phyloP scores from a whole-genome alignment of 1,140 invertebrate genomes.

The Gerris buenoi region DNA sequence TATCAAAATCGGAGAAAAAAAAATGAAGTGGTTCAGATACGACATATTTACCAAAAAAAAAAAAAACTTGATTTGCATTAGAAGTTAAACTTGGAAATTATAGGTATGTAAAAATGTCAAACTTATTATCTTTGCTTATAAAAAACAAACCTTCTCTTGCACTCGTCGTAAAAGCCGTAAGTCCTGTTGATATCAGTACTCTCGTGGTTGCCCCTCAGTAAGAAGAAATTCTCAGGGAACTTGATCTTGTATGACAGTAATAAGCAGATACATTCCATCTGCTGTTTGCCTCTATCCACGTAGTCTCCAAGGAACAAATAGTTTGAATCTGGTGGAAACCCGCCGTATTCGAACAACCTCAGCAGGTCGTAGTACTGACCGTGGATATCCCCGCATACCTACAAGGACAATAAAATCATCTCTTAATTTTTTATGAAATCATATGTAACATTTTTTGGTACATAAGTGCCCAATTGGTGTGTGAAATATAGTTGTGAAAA shows the following conservation, averaged over 20 bases:
- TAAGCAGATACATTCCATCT: slow-evolving; percentile 71
- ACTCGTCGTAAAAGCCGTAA: slow-evolving; percentile 96
- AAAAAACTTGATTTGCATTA: background rate
- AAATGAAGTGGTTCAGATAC: no score
- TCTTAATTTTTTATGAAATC: no score
- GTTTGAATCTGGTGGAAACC: slow-evolving; percentile 91
- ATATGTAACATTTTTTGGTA: no score
- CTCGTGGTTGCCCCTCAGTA: slow-evolving; percentile 69
- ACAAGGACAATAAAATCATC: no score
- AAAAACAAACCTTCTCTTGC: slow-evolving; percentile 62
- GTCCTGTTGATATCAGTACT: slow-evolving; percentile 88
- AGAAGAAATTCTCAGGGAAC: slow-evolving; percentile 39
- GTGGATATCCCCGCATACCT: slow-evolving; percentile 68
- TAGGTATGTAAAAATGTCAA: background rate
- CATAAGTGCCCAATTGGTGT: no score
- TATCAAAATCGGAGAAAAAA: no score
- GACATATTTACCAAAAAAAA: background rate
- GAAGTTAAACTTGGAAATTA: background rate
- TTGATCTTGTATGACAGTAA: slow-evolving; percentile 45
- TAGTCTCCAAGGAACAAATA: slow-evolving; percentile 91
- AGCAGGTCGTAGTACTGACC: slow-evolving; percentile 87
- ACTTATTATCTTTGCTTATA: background rate
- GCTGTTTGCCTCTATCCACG: slow-evolving; percentile 77
- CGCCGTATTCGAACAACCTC: slow-evolving; percentile 90
- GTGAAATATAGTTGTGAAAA: no score